These are phyloP conservation scores for Cataglyphis hispanica DNA, from an alignment of 1,140 invertebrate species.

Conservation along the genomic window DNA sequence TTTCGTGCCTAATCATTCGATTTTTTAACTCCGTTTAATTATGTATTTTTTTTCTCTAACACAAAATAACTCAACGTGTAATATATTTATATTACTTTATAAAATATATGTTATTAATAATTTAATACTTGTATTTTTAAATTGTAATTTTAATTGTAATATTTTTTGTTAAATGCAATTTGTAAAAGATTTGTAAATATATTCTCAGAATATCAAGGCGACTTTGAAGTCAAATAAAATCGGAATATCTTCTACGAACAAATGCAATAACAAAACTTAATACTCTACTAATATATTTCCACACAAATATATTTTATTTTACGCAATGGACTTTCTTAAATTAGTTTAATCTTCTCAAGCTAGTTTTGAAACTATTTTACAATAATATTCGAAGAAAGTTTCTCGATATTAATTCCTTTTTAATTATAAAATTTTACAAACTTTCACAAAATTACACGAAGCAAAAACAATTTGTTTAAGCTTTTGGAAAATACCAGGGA, in stretches of 20 bases:
- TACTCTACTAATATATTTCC: neutral
- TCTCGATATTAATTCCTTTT: neutral
- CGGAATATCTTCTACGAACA: neutral
- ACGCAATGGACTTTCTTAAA: neutral
- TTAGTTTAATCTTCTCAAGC: neutral
- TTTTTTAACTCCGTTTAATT: neutral
- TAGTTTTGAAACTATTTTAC: neutral
- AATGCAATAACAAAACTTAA: slow-evolving; percentile 1
- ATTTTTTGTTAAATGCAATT: neutral
- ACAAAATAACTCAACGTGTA: neutral
- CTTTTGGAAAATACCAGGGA: neutral
- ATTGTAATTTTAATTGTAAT: slow-evolving; percentile 7
- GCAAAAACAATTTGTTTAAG: neutral
- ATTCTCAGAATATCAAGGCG: neutral
- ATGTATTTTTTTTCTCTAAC: neutral
- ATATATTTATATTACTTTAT: neutral
- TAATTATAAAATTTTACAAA: neutral
- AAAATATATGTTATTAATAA: neutral
- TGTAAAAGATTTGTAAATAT: neutral
- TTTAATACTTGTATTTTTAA: neutral
- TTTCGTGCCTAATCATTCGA: neutral
- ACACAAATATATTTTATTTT: neutral
- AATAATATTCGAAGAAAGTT: neutral
- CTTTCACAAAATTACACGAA: neutral
- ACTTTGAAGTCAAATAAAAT: neutral